phyloP scores from a whole-genome alignment of 1,140 invertebrate species.

The Delia radicum region DNA sequence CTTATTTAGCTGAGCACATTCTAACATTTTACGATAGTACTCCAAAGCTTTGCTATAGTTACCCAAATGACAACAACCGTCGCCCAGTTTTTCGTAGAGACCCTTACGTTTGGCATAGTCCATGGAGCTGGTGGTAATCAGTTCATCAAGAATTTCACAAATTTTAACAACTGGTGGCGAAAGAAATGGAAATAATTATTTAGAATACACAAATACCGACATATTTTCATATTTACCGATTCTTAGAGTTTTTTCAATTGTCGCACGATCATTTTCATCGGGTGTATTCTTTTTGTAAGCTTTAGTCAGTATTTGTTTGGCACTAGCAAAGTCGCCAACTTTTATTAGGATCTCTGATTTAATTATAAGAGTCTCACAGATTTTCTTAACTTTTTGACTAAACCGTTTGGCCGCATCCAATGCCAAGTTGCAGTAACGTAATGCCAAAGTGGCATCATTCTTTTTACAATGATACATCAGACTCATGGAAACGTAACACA shows the following conservation, averaged over 20 bases:
- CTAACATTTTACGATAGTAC: conserved; percentile 79
- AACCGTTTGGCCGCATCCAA: conserved; percentile 66
- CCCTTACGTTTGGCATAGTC: conserved; percentile 62
- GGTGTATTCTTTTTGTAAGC: conserved; percentile 73
- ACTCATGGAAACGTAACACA: conserved; percentile 72
- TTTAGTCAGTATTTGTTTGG: conserved; percentile 70
- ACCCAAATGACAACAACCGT: conserved; percentile 69
- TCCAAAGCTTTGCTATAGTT: conserved; percentile 72
- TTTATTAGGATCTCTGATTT: conserved; percentile 67
- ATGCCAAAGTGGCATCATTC: conserved; percentile 41
- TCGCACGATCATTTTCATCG: conserved; percentile 60
- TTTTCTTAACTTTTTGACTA: conserved; percentile 61
- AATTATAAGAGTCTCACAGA: conserved; percentile 62
- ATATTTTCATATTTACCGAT: conserved; percentile 58
- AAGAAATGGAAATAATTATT: conserved; percentile 15
- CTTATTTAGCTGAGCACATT: conserved; percentile 64
- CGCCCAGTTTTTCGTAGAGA: conserved; percentile 81
- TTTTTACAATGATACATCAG: conserved; percentile 63
- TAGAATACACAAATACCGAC: no score
- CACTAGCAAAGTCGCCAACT: conserved; percentile 69
- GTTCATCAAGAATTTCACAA: conserved; percentile 66
- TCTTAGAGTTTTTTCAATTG: conserved; percentile 67
- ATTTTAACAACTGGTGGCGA: conserved; percentile 71
- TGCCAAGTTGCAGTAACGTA: conserved; percentile 64
- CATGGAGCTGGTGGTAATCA: conserved; percentile 61